A percentile compares a stretch with the other conserved stretches of the same genome.
phyloP scores from a whole-genome alignment of 2,888 invertebrate genomes.

The Ceramica pisi region DNA sequence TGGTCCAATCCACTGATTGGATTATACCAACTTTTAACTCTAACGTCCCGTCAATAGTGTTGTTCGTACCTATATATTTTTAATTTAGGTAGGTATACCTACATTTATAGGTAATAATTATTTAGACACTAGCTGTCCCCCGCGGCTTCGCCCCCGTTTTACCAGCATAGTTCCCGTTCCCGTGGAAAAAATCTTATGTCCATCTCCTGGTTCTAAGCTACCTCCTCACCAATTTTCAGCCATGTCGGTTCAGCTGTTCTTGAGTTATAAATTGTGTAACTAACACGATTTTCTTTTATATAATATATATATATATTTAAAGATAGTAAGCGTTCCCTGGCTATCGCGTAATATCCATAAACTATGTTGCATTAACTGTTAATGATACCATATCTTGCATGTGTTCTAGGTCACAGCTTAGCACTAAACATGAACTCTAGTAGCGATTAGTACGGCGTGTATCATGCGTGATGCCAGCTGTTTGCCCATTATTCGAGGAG shows the following conservation, averaged over 20 bases:
- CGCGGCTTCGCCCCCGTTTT: no score
- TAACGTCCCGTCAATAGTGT: not conserved
- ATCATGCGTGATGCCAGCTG: slow-evolving; percentile 61
- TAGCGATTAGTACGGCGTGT: slow-evolving; percentile 59
- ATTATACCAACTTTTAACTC: not conserved
- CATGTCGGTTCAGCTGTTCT: no score
- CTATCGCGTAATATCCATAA: slow-evolving; percentile 35
- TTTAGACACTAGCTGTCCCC: no score
- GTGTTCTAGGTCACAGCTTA: slow-evolving; percentile 61
- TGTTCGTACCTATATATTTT: slow-evolving; percentile 12
- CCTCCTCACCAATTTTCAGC: no score
- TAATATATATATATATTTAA: no score
- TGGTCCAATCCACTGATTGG: not conserved
- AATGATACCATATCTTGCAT: slow-evolving; percentile 56
- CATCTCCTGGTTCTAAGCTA: no score
- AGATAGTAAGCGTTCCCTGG: slow-evolving; percentile 2
- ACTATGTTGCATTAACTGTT: slow-evolving; percentile 52
- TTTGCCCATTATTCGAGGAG: slow-evolving; percentile 56
- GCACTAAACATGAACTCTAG: slow-evolving; percentile 62
- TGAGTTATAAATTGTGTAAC: no score
- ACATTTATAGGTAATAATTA: no score
- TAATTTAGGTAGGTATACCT: not conserved
- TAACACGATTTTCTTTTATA: no score
- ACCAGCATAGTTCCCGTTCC: no score
- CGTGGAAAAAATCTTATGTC: no score